Percentiles rank a stretch among this genome's conserved stretches.
These are phyloP conservation scores for Tridacna crocea DNA, from an alignment of 2,888 invertebrate genomes.

Conservation along the genomic window DNA sequence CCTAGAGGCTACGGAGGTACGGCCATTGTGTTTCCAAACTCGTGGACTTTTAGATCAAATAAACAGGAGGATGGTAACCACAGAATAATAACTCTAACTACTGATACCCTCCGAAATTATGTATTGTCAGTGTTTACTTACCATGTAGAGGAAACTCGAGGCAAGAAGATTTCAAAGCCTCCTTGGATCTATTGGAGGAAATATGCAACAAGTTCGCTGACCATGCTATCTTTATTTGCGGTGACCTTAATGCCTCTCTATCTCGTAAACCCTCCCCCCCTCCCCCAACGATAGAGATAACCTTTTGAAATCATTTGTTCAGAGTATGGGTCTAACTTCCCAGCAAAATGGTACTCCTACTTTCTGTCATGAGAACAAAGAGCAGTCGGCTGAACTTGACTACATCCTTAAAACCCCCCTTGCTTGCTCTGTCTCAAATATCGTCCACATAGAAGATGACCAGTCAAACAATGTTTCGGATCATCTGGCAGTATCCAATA, in stretches of 20 bases:
- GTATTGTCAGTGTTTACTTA: neutral
- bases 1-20: conserved; percentile 4
- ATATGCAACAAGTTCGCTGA: too few species aligned
- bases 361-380: neutral
- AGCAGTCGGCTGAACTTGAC: neutral
- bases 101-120: neutral
- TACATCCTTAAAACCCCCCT: too few species aligned
- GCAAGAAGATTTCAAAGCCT: too few species aligned
- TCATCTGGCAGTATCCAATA: too few species aligned
- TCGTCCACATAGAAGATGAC: neutral
- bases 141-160: too few species aligned
- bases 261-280: too few species aligned
- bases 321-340: neutral
- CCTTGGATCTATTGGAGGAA: too few species aligned
- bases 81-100: neutral
- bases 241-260: too few species aligned
- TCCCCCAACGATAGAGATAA: too few species aligned
- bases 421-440: too few species aligned
- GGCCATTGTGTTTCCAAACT: neutral
- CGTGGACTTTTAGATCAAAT: neutral
- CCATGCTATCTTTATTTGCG: neutral
- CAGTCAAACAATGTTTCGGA: neutral
- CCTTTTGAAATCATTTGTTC: neutral
- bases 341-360: conserved; percentile 1
- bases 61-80: neutral